Evolutionary conservation across 1,140 invertebrate species (phyloP).

Genomic region (Drosophila ercepeae): DNA sequence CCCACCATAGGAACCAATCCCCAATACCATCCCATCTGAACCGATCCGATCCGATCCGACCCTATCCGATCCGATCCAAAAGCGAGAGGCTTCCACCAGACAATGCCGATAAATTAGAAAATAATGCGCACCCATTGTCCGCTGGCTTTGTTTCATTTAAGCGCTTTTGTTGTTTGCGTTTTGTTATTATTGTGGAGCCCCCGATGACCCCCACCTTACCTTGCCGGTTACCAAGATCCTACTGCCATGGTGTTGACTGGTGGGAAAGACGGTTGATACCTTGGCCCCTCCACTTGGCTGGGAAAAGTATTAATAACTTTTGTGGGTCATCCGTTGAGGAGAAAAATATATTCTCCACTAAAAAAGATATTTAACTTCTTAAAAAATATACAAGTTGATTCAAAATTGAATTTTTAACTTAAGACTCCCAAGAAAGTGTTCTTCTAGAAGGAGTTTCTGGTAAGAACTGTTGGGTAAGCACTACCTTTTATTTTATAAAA

Average conservation of each 20-base stretch:
- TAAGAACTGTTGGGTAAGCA: no score
- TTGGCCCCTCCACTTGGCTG: neutral
- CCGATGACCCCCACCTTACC: constrained; percentile 1
- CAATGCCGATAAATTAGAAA: constrained; percentile 82
- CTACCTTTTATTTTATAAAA: no score
- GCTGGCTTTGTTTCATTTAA: constrained; percentile 79
- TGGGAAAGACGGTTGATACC: constrained; percentile 20
- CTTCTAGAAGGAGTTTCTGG: no score
- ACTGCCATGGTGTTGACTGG: constrained; percentile 22
- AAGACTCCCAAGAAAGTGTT: no score
- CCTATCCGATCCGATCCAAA: constrained; percentile 23
- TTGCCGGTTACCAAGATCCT: constrained; percentile 12
- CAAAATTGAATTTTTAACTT: neutral
- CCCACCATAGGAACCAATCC: constrained; percentile 43
- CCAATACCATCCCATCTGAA: constrained; percentile 8
- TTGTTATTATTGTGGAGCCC: constrained; percentile 45
- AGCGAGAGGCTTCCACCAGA: constrained; percentile 50
- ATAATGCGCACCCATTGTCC: constrained; percentile 80
- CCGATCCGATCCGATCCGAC: constrained; percentile 39
- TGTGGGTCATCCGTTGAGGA: neutral
- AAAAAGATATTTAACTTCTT: no score
- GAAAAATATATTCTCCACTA: neutral
- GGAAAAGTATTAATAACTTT: neutral
- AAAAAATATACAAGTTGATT: no score
- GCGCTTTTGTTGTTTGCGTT: constrained; percentile 76